Percentiles rank a stretch among this genome's conserved stretches.
These are phyloP conservation scores for Anthonomus grandis DNA, from an alignment of 1,140 invertebrate species.

Conservation along the genomic window DNA sequence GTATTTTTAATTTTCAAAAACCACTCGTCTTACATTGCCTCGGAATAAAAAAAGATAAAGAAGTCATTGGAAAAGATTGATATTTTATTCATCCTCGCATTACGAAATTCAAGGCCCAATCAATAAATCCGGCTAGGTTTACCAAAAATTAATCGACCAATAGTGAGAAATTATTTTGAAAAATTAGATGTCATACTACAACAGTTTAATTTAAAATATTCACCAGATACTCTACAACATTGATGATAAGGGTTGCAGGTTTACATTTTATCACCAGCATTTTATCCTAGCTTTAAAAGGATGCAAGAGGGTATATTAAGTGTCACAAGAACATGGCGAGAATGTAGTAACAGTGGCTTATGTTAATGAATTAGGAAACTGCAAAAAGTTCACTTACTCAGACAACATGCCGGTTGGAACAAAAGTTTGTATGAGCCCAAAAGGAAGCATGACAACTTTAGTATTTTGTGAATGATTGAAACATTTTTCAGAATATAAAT, in stretches of 20 bases:
- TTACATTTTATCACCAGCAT: too few species aligned
- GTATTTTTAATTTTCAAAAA: not conserved
- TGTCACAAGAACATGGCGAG: not conserved
- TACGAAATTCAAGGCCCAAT: not conserved
- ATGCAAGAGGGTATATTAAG: not conserved
- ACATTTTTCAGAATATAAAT: too few species aligned
- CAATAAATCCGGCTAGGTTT: not conserved
- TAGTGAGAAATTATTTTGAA: not conserved
- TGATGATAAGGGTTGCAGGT: too few species aligned
- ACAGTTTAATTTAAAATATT: not conserved
- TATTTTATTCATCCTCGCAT: not conserved
- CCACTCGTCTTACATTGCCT: not conserved
- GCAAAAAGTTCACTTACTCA: not conserved
- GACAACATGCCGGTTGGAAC: not conserved
- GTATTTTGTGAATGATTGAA: not conserved
- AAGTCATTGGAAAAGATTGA: not conserved
- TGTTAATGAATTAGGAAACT: not conserved
- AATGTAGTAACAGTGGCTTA: not conserved
- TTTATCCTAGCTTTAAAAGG: not conserved
- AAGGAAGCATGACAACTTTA: not conserved
- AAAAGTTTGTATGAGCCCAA: not conserved
- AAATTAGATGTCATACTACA: not conserved
- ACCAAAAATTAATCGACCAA: not conserved
- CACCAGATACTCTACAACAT: not conserved
- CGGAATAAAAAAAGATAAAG: not conserved